Base-by-base conservation (phyloP, 92 coral and sea anemone species). In the Epizoanthus fatuus region DNA sequence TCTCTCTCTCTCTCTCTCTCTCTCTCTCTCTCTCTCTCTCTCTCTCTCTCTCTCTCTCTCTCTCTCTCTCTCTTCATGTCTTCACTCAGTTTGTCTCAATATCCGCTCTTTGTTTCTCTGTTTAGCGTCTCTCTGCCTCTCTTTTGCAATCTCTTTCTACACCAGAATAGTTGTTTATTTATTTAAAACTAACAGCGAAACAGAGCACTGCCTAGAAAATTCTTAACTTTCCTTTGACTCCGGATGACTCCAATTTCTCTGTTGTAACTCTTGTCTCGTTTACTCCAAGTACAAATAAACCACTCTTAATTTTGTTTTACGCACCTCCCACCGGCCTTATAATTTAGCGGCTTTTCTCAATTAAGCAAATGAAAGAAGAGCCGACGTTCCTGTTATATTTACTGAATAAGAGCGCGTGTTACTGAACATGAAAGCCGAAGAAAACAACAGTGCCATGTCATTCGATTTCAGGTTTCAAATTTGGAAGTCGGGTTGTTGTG, bases 291-390 rank as follows among this genome's bases (percentile, higher is more conserved):
- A 77, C 32, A 77, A 60, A 77, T 40, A 77, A 44, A 77, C 56
- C 22, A 51, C 35, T 77, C 39, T 59, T 40, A 40, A 42, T 29
- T 40, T 60, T 77, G 82, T 77, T 77, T 60, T 60, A 59, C 53
- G 38, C n/a, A 60, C 82, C 42, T 77, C 55, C 70, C 62, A 60
- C 71, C 12, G 35, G 82, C 25, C 69, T 42, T 62, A 35, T 42
- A 77, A 77, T 60, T 77, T 39, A 60, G 70, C 69, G 82, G 71
- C 69, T 44, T 77, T 66, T 77, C 70, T 77, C 71, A 44, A 77
- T 77, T 76, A 60, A 11, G 82, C 82, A 77, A 77, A 77, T 17
- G 63, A 59, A 64, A 62, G 20, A 60, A 77, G 55, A 22, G 40
- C 57, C 69, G 57, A 60, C 70, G 16, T 77, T 77, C 70, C 70